Percentiles rank a stretch among this genome's conserved stretches.
phyloP scores from a whole-genome alignment of 2,888 invertebrate genomes.

The Limnephilus marmoratus region DNA sequence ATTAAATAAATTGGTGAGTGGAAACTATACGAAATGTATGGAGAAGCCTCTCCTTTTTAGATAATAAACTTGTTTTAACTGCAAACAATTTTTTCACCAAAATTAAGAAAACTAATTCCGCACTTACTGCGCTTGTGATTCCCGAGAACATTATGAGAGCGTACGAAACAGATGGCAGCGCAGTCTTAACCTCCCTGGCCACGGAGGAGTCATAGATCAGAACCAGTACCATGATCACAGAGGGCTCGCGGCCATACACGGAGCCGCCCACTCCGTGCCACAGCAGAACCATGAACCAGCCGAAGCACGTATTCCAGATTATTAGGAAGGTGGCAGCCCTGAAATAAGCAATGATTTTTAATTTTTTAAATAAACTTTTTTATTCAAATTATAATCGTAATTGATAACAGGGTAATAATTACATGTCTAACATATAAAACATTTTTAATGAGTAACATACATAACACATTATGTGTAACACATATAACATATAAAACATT shows the following conservation, averaged over 20 bases:
- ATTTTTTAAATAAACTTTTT: too few species aligned
- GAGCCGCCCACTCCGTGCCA: slow-evolving; percentile 75
- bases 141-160: slow-evolving; percentile 78
- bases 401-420: too few species aligned
- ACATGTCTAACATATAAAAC: too few species aligned
- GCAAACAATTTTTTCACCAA: background rate
- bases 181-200: slow-evolving; percentile 73
- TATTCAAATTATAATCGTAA: too few species aligned
- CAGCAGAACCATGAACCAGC: slow-evolving; percentile 78
- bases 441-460: too few species aligned
- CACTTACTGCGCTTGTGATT: slow-evolving; percentile 80
- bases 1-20: background rate
- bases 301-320: slow-evolving; percentile 77
- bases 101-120: background rate
- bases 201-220: slow-evolving; percentile 79
- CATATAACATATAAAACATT: too few species aligned
- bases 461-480: too few species aligned
- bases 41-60: background rate
- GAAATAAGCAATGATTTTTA: slow-evolving; percentile 68
- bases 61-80: background rate
- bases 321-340: slow-evolving; percentile 80
- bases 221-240: slow-evolving; percentile 79
- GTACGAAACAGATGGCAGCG: slow-evolving; percentile 79
- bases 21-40: background rate
- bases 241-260: slow-evolving; percentile 72